Conservation (phyloP, 1,140 invertebrate genomes). For the Andrena cerasifolii region DNA sequence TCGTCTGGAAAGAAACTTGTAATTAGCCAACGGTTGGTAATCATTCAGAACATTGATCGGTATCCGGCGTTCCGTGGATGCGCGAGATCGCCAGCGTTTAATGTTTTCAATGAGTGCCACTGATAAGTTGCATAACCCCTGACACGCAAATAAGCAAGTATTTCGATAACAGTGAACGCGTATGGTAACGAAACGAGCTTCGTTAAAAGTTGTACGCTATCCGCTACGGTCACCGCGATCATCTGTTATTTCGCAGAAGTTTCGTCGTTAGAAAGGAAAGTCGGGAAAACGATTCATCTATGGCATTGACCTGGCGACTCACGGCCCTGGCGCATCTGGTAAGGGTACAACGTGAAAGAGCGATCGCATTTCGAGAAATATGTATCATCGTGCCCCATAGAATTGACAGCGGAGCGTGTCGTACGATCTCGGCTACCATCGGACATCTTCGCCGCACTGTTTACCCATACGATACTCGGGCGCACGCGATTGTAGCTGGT, state of each 20-base stretch:
- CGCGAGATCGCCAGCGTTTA: no score
- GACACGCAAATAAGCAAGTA: background rate
- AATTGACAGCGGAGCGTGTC: background rate
- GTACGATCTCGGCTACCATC: background rate
- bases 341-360: background rate
- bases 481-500: no score
- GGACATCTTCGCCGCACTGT: background rate
- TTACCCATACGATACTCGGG: background rate
- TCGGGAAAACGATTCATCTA: background rate
- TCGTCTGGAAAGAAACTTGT: background rate
- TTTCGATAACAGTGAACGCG: background rate
- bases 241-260: no score
- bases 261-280: no score
- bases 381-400: background rate
- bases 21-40: background rate
- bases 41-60: background rate
- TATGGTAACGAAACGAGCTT: no score
- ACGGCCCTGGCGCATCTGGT: conserved; percentile 36
- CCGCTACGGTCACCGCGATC: no score
- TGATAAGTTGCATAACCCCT: conserved; percentile 19
- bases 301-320: conserved; percentile 39
- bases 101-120: background rate
- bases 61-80: background rate
- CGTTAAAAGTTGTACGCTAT: no score
- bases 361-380: background rate